phyloP scores from a whole-genome alignment of 2,888 invertebrate genomes.

The Psylliodes chrysocephalus region DNA sequence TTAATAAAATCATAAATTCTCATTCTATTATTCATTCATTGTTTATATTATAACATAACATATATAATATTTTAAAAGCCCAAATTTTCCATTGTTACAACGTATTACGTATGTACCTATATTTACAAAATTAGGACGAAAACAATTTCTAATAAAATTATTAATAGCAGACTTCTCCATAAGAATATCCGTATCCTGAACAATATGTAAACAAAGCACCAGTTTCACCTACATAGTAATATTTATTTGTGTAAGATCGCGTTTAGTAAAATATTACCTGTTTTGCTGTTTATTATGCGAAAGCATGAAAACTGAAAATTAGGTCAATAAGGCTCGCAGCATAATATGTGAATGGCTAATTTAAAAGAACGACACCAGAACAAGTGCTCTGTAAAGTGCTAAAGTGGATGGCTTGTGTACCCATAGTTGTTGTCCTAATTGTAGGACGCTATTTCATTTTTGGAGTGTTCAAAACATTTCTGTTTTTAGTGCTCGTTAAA shows the following conservation, averaged over 20 bases:
- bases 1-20: not conserved
- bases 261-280: not conserved
- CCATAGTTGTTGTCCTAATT: not conserved
- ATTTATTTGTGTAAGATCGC: not conserved
- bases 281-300: conserved; percentile 1
- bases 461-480: not conserved
- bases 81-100: no score
- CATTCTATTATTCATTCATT: no score
- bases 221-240: not conserved
- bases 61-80: no score
- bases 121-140: no score
- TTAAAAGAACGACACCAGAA: not conserved
- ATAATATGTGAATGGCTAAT: not conserved
- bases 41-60: no score
- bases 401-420: not conserved
- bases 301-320: not conserved
- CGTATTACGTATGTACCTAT: no score
- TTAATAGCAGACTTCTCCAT: no score
- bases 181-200: not conserved
- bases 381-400: not conserved
- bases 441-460: not conserved
- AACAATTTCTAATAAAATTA: no score
- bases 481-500: no score
- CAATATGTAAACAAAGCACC: not conserved
- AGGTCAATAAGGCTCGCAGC: conserved; percentile 3